Conservation (phyloP, 2,888 invertebrate species). For the Boloria selene region DNA sequence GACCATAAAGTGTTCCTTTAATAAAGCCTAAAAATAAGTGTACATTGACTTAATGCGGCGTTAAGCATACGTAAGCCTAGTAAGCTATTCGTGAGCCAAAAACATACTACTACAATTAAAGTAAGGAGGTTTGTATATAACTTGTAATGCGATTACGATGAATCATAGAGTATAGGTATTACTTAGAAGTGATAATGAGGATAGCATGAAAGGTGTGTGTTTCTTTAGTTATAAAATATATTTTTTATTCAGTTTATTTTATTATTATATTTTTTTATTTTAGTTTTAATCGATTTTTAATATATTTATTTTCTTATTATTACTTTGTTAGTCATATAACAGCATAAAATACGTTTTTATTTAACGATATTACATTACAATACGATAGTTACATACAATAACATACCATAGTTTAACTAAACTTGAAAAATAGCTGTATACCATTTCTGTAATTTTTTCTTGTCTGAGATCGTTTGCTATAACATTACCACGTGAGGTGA, state of each 20-base stretch:
- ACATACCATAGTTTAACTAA: too few relatives aligned
- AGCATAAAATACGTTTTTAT: too few relatives aligned
- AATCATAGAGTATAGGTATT: background rate
- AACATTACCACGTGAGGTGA: slow-evolving; percentile 37
- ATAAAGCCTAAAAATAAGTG: slow-evolving; percentile 7
- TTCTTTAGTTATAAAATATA: too few relatives aligned
- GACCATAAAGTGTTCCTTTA: slow-evolving; percentile 4
- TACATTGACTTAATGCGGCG: slow-evolving; percentile 14
- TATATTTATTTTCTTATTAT: too few relatives aligned
- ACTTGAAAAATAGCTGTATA: background rate
- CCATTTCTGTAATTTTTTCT: slow-evolving; percentile 17
- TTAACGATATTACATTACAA: background rate
- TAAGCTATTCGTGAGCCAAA: slow-evolving; percentile 27
- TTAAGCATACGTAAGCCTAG: slow-evolving; percentile 18
- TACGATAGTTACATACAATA: background rate
- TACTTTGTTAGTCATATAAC: too few relatives aligned
- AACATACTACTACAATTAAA: slow-evolving; percentile 10
- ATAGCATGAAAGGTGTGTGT: too few relatives aligned
- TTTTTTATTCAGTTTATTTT: too few relatives aligned
- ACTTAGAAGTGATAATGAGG: slow-evolving; percentile 1
- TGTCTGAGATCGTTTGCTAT: slow-evolving; percentile 26
- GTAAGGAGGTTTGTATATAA: slow-evolving; percentile 14
- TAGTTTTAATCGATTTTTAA: too few relatives aligned
- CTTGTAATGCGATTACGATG: slow-evolving; percentile 39
- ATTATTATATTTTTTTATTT: too few relatives aligned